phyloP scores from a whole-genome alignment of 2,113 vertebrate species.

The Rhineura floridana region DNA sequence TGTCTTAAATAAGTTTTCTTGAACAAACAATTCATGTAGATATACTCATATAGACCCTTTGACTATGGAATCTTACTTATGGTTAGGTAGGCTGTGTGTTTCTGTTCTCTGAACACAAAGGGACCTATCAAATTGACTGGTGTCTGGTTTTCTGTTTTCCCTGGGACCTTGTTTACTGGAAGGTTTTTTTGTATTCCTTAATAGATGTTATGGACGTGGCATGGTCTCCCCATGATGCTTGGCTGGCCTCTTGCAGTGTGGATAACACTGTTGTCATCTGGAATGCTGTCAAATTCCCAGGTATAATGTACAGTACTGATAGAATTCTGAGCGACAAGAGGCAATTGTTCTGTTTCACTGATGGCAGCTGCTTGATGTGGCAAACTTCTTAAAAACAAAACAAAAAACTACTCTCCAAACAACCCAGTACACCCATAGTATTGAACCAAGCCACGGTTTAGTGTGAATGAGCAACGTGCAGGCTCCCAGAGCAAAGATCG shows the following conservation, averaged over 20 bases:
- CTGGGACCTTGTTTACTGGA: not conserved
- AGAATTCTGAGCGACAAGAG: not conserved
- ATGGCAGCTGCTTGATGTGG: too few relatives aligned
- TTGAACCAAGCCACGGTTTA: too few relatives aligned
- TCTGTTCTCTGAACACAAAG: not conserved
- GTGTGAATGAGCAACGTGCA: too few relatives aligned
- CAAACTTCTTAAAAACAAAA: not conserved
- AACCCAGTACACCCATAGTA: too few relatives aligned
- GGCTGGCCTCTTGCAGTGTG: conserved; percentile 97
- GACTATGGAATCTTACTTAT: not conserved
- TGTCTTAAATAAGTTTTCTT: not conserved
- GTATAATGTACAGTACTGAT: conserved; percentile 66
- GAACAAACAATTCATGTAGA: not conserved
- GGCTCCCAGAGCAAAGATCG: too few relatives aligned
- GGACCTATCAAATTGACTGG: not conserved
- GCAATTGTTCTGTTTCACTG: not conserved
- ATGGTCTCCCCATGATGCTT: conserved; percentile 96
- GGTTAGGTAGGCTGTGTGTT: not conserved
- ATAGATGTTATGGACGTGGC: conserved; percentile 99
- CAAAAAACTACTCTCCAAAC: too few relatives aligned
- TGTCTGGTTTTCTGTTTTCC: not conserved
- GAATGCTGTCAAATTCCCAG: conserved; percentile 97
- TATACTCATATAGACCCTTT: not conserved
- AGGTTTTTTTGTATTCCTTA: conserved; percentile 26
- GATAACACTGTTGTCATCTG: conserved; percentile 99